phyloP scores from a whole-genome alignment of 2,888 invertebrate genomes.

The Chrysodeixis includens region DNA sequence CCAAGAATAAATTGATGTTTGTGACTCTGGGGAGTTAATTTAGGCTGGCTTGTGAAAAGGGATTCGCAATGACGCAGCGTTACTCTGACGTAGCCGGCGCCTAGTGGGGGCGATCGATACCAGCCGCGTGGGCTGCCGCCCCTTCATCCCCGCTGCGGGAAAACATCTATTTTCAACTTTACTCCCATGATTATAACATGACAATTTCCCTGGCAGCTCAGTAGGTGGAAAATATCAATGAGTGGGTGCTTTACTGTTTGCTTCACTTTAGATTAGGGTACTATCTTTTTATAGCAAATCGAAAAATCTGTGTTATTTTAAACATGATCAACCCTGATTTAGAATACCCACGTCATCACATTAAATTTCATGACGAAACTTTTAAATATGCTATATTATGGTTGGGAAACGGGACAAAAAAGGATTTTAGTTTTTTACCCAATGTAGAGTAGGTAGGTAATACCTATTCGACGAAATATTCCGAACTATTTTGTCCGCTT shows the following conservation, averaged over 20 bases:
- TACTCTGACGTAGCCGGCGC: slow-evolving; percentile 80
- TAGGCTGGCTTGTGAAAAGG: slow-evolving; percentile 64
- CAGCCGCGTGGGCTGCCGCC: slow-evolving; percentile 78
- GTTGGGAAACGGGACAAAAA: neutral
- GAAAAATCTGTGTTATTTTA: neutral
- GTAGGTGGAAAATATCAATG: slow-evolving; percentile 12
- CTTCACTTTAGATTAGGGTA: neutral
- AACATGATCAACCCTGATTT: neutral
- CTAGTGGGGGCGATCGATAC: slow-evolving; percentile 81
- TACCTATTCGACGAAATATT: slow-evolving; percentile 5
- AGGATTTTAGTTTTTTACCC: no score
- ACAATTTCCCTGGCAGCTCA: slow-evolving; percentile 46
- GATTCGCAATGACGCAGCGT: slow-evolving; percentile 80
- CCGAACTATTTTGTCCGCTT: slow-evolving; percentile 7
- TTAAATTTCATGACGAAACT: no score
- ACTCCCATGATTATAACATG: slow-evolving; percentile 52
- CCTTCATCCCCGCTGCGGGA: slow-evolving; percentile 64
- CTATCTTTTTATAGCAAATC: slow-evolving; percentile 13
- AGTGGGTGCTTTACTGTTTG: slow-evolving; percentile 14
- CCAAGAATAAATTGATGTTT: slow-evolving; percentile 29
- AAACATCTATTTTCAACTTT: slow-evolving; percentile 68
- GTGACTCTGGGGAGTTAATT: slow-evolving; percentile 63
- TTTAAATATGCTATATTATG: neutral
- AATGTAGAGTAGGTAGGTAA: no score
- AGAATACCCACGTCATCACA: neutral